These are phyloP conservation scores for Oceanodroma tethys DNA, from an alignment of 2,113 vertebrate species.

Conservation along the genomic window DNA sequence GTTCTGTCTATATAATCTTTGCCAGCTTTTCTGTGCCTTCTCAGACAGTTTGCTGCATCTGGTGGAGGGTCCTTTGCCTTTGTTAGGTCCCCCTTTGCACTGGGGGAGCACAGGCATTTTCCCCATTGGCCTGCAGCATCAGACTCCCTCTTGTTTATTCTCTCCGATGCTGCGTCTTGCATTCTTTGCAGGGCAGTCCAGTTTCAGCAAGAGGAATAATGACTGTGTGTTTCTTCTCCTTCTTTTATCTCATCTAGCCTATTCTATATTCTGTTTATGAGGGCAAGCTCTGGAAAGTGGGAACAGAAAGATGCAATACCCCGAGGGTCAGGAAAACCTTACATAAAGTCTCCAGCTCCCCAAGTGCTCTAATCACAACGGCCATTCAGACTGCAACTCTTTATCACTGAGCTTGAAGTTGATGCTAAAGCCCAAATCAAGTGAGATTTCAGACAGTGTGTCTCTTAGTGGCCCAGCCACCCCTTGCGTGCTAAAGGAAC, in stretches of 20 bases:
- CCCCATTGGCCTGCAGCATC: background rate
- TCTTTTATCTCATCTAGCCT: background rate
- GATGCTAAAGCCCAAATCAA: background rate
- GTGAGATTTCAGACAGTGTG: background rate
- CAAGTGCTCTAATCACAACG: background rate
- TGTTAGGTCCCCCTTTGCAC: background rate
- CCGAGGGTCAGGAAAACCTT: background rate
- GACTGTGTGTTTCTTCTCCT: background rate
- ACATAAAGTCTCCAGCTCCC: background rate
- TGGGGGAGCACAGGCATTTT: background rate
- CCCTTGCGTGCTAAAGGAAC: background rate
- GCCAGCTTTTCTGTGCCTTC: background rate
- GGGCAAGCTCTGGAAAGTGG: background rate
- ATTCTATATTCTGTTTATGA: background rate
- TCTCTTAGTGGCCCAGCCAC: background rate
- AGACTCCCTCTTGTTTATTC: background rate
- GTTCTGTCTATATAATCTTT: background rate
- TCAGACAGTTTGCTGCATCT: background rate
- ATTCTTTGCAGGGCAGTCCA: slow-evolving; percentile 9
- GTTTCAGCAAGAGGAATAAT: background rate
- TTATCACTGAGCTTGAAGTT: background rate
- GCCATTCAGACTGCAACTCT: background rate
- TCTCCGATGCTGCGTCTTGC: background rate
- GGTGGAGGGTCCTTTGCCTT: background rate
- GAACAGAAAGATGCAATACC: background rate